Evolutionary conservation across 2,888 invertebrate genomes (phyloP).

Genomic region (Nymphalis polychloros): DNA sequence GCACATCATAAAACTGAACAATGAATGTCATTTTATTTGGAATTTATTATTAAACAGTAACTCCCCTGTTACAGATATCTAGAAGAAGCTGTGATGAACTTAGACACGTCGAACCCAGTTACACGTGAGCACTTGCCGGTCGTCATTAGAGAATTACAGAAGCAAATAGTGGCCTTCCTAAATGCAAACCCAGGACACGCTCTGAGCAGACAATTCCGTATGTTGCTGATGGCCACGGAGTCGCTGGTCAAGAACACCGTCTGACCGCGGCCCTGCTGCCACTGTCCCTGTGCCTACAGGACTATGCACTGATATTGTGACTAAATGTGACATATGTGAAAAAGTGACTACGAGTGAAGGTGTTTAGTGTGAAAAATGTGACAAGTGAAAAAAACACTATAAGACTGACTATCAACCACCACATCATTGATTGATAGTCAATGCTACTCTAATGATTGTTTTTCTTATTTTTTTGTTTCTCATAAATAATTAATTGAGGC

Average conservation of each 20-base stretch:
- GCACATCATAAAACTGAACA: not conserved
- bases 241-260: constrained; percentile 71
- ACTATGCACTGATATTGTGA: constrained; percentile 5
- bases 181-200: constrained; percentile 84
- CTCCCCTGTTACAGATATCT: constrained; percentile 85
- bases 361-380: not conserved
- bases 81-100: constrained; percentile 91
- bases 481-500: too few relatives aligned
- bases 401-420: not conserved
- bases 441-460: too few relatives aligned
- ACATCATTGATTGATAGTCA: too few relatives aligned
- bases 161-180: constrained; percentile 87
- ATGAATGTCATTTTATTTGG: not conserved
- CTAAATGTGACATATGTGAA: not conserved
- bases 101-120: constrained; percentile 88
- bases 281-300: constrained; percentile 30
- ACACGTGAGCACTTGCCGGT: constrained; percentile 91
- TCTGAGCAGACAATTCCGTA: constrained; percentile 84
- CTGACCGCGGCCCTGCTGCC: constrained; percentile 50
- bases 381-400: not conserved
- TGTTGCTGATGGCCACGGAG: constrained; percentile 87
- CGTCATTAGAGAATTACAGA: constrained; percentile 88
- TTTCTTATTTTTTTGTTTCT: too few relatives aligned
- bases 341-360: not conserved
- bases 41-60: not conserved